A percentile compares a stretch with the other conserved stretches of the same genome.
Conservation (phyloP, 2,888 invertebrate genomes). For the Morpho achilles region DNA sequence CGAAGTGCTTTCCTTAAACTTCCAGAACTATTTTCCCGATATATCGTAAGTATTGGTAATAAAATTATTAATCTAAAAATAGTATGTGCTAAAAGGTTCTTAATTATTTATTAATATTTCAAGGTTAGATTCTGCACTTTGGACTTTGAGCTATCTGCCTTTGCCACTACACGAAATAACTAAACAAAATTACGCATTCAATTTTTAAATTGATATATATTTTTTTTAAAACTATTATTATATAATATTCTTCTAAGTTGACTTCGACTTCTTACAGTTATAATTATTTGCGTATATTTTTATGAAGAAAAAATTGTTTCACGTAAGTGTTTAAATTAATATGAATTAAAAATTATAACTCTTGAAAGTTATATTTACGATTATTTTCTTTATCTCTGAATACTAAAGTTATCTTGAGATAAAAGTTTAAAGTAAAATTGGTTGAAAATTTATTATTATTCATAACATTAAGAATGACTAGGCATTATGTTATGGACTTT, state of each 20-base stretch:
- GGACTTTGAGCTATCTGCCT: conserved; percentile 20
- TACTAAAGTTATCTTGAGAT: too few species aligned
- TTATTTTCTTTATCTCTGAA: too few species aligned
- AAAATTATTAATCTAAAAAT: conserved; percentile 4
- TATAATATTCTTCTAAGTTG: too few species aligned
- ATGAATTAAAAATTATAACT: too few species aligned
- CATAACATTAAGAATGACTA: neutral
- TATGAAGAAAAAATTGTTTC: too few species aligned
- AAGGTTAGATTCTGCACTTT: conserved; percentile 40
- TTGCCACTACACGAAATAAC: conserved; percentile 1
- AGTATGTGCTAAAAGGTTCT: conserved; percentile 10
- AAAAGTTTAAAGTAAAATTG: neutral
- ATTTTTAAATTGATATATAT: conserved; percentile 1
- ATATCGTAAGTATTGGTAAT: conserved; percentile 6
- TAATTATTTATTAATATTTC: conserved; percentile 23
- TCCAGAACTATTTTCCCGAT: neutral
- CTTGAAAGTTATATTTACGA: too few species aligned
- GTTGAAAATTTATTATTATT: neutral
- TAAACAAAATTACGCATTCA: neutral
- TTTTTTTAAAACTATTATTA: neutral
- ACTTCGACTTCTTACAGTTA: too few species aligned
- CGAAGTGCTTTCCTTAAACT: conserved; percentile 3
- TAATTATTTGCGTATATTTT: too few species aligned
- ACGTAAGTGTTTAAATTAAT: too few species aligned
- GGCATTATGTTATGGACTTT: neutral